A percentile compares a stretch with the other conserved stretches of the same genome.
Evolutionary conservation across 2,888 invertebrate genomes (phyloP).

Genomic region (Chesias legatella): DNA sequence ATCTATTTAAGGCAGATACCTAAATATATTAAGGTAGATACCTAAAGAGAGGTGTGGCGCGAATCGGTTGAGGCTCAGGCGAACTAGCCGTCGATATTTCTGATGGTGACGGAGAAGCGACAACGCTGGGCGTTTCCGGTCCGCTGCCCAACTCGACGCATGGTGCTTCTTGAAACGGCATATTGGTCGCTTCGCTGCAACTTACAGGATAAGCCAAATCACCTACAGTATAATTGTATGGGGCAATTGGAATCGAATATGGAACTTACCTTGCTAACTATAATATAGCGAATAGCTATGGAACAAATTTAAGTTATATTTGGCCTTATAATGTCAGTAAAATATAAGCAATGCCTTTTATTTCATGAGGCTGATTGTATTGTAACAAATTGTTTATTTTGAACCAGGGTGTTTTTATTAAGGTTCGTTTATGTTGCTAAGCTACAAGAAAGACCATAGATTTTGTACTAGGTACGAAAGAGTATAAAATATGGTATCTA

Average conservation of each 20-base stretch:
- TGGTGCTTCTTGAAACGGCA: conserved; percentile 66
- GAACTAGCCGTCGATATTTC: conserved; percentile 72
- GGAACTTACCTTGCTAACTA: too few relatives aligned
- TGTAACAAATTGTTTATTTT: conserved; percentile 9
- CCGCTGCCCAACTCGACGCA: conserved; percentile 61
- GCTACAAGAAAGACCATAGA: background rate
- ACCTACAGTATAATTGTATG: too few relatives aligned
- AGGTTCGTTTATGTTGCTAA: conserved; percentile 13
- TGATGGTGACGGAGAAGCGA: conserved; percentile 62
- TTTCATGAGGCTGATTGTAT: too few relatives aligned
- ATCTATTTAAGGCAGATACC: too few relatives aligned
- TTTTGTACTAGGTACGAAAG: too few relatives aligned
- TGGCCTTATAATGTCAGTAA: too few relatives aligned
- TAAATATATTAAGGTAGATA: too few relatives aligned
- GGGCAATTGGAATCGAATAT: too few relatives aligned
- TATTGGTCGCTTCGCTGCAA: conserved; percentile 27
- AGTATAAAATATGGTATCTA: too few relatives aligned
- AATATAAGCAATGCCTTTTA: background rate
- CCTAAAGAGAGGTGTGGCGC: conserved; percentile 68
- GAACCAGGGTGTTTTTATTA: conserved; percentile 11
- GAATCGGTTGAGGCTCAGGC: conserved; percentile 57
- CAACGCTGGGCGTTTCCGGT: conserved; percentile 53
- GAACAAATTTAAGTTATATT: too few relatives aligned
- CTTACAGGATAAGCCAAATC: background rate
- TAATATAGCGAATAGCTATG: too few relatives aligned